Evolutionary conservation across 2,888 invertebrate species (phyloP), one percentile per base, ranked within the genome.

Genomic region (Eudasyphora cyanicolor): DNA sequence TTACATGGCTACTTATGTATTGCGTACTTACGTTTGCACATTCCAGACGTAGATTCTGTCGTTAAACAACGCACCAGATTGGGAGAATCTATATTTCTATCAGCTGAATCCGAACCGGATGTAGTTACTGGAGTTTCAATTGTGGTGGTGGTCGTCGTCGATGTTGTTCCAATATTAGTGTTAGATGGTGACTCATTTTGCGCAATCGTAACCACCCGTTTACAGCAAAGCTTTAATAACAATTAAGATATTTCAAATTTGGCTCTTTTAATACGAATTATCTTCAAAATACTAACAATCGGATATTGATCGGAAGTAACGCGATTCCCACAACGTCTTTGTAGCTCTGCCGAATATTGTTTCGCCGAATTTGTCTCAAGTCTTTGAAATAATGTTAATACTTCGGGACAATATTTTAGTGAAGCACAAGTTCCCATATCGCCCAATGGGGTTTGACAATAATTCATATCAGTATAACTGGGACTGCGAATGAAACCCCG

Each of bases 401-500:
- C 84, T n/a, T 86, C 82, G 0, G 88, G 88, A 60, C 91, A 91
- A 69, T 86, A 79, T 57, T 85, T 86, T 45, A 90, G 67, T 4
- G 86, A 85, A 7, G 88, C 85, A 84, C 91, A 91, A 10, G 82
- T 75, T 0, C 91, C 91, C 67, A 79, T 49, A 14, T 86, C 84
- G 29, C 88, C 86, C 54, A 88, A 85, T 2, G 90, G 89, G 0
- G 89, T 88, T 21, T 86, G 85, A 81, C 90, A 91, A 45, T 17
- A 71, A 24, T 62, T 80, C 27, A 51, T 24, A 45, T 75, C 71
- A 57, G 6, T 19, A 1, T 57, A 38, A 21, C 3, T 38, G 10
- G 70, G 57, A 24, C 54, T 70, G 12, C 32, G 73, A n/a, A 35
- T 42, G 10, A 60, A 60, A 29, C 60, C 60, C 1, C 60, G 27